Conservation (phyloP, 2,888 invertebrate genomes). For the Papilio elwesi region DNA sequence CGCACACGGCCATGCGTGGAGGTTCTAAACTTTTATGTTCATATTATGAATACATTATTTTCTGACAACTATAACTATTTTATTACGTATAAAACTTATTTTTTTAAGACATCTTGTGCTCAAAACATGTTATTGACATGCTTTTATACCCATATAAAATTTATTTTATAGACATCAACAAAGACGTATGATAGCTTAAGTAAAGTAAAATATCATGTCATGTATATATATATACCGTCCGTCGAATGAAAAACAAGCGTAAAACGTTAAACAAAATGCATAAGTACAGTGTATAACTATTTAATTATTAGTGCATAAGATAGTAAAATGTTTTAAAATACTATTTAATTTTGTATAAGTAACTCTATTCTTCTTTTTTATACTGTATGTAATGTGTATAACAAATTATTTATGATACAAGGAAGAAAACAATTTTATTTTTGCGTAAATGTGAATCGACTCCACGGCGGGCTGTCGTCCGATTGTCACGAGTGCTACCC, state of each 20-base stretch:
- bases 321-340: no score
- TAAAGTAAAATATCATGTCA: not conserved
- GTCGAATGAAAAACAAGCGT: no score
- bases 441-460: constrained; percentile 49
- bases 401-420: not conserved
- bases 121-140: constrained; percentile 3
- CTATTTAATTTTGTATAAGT: no score
- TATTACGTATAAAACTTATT: constrained; percentile 10
- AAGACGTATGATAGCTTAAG: not conserved
- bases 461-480: constrained; percentile 64
- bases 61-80: constrained; percentile 14
- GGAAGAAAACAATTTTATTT: not conserved
- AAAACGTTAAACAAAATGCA: no score
- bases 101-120: constrained; percentile 9
- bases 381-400: not conserved
- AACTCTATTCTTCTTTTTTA: no score
- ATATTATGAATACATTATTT: constrained; percentile 30
- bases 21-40: constrained; percentile 37
- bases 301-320: no score
- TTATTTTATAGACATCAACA: not conserved
- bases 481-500: constrained; percentile 82
- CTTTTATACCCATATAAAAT: not conserved
- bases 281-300: no score
- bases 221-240: not conserved
- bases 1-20: constrained; percentile 70